These are phyloP conservation scores for Philaethria dido DNA, from an alignment of 2,888 invertebrate genomes.

Conservation along the genomic window DNA sequence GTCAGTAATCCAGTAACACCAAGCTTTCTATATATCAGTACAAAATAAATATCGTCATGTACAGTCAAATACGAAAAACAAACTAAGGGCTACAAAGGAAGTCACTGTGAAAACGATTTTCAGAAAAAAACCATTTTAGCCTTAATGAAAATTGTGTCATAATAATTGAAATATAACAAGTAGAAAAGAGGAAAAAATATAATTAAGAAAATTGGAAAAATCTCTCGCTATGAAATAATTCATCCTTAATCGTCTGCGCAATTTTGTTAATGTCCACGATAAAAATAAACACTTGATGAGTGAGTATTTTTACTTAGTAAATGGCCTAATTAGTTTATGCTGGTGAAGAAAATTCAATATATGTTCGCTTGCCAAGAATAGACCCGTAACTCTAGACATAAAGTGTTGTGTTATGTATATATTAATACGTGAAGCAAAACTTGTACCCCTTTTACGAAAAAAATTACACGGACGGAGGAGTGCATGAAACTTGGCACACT, in stretches of 20 bases:
- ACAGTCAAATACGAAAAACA: too few species aligned
- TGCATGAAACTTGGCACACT: too few species aligned
- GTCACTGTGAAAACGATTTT: background rate
- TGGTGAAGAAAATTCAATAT: background rate
- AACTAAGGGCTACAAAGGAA: background rate
- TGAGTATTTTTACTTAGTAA: slow-evolving; percentile 1
- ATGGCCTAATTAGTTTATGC: background rate
- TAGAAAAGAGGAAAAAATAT: slow-evolving; percentile 55
- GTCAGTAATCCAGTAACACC: too few species aligned
- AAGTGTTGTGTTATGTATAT: too few species aligned
- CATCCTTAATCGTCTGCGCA: slow-evolving; percentile 65
- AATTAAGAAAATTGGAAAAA: slow-evolving; percentile 77
- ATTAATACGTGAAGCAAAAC: too few species aligned
- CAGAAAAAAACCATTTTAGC: slow-evolving; percentile 5
- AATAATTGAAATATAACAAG: slow-evolving; percentile 32
- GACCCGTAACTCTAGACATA: too few species aligned
- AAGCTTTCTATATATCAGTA: too few species aligned
- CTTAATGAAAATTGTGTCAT: slow-evolving; percentile 34
- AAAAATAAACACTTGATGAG: slow-evolving; percentile 30
- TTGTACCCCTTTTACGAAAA: too few species aligned
- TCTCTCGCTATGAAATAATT: slow-evolving; percentile 62
- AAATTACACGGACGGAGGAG: too few species aligned
- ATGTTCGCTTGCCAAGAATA: too few species aligned
- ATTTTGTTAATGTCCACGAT: slow-evolving; percentile 62
- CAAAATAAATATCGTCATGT: too few species aligned